Base-by-base conservation (phyloP, 2,888 invertebrate genomes). In the Anthrax anthrax region DNA sequence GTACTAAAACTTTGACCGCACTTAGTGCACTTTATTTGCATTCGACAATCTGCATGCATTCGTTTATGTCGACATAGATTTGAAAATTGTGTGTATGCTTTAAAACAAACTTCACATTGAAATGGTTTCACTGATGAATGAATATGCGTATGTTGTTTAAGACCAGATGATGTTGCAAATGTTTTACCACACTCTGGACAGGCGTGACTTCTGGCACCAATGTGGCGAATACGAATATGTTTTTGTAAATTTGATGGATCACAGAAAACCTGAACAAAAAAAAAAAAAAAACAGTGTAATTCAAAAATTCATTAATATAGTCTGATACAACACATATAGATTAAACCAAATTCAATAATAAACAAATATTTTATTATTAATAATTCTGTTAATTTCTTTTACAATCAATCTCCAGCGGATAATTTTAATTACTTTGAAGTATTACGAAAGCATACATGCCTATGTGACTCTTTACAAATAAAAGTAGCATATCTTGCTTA, bases 41-140 rank as follows among this genome's bases (percentile, higher is more conserved):
- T 85, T 58, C 92, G 84, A 67, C 96, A 97, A 63, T 90, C 87
- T 46, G 86, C 83, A 75, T 98, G 98, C 92, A 97, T 96, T 48
- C 97, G 89, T 64, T 92, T 95, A 73, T 98, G 98, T n/a, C 98
- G 85, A 65, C 98, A 98, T 61, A 99, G 76, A 69, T 98, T 99
- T 37, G 96, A 97, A 70, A 98, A 98, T 72, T 98, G 98, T 4
- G 98, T 98, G 73, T 98, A 98, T 12, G 94, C 84, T 80, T 98
- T 98, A 64, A 85, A 84, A 73, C 98, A 98, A 55, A 95, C 90
- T 65, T 88, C 88, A 71, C 92, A 94, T 76, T 84, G 85, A 72
- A 96, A 97, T 4, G 97, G 97, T 70, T 98, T 98, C 55, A 95
- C 86, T 62, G 90, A 91, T 61, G 91, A 91, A 75, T 98, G 97